Percentiles rank a stretch among this genome's conserved stretches.
Conservation (phyloP, 2,113 vertebrate species). For the Myotis davidii region DNA sequence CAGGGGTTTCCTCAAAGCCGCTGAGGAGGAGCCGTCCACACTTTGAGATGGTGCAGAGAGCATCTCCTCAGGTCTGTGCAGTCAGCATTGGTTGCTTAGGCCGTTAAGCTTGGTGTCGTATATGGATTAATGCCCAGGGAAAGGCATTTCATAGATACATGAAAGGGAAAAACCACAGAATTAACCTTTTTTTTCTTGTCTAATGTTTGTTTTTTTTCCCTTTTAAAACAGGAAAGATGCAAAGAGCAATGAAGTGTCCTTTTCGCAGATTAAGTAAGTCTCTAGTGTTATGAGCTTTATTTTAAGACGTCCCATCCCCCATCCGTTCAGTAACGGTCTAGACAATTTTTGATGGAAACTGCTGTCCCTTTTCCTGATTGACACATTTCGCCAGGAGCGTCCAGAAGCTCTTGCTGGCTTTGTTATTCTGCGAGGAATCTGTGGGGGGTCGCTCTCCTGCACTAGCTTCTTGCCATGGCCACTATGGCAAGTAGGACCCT, state of each 20-base stretch:
- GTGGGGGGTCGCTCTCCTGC: not conserved
- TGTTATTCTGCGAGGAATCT: not conserved
- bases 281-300: not conserved
- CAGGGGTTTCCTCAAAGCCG: not conserved
- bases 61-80: not conserved
- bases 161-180: not conserved
- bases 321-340: not conserved
- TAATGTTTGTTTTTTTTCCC: conserved; percentile 46
- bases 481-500: not conserved
- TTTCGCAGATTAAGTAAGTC: conserved; percentile 88
- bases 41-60: not conserved
- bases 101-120: not conserved
- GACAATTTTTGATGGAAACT: not conserved
- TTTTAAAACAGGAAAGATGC: conserved; percentile 84
- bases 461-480: not conserved
- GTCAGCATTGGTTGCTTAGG: not conserved
- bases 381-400: not conserved
- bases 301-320: not conserved
- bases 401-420: not conserved
- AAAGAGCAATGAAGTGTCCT: conserved; percentile 85
- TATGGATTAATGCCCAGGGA: not conserved
- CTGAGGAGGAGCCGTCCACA: not conserved
- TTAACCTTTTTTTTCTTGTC: not conserved
- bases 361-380: not conserved
- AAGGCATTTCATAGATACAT: not conserved